A percentile compares a stretch with the other conserved stretches of the same genome.
phyloP scores from a whole-genome alignment of 2,113 vertebrate species.

The Bubo bubo region DNA sequence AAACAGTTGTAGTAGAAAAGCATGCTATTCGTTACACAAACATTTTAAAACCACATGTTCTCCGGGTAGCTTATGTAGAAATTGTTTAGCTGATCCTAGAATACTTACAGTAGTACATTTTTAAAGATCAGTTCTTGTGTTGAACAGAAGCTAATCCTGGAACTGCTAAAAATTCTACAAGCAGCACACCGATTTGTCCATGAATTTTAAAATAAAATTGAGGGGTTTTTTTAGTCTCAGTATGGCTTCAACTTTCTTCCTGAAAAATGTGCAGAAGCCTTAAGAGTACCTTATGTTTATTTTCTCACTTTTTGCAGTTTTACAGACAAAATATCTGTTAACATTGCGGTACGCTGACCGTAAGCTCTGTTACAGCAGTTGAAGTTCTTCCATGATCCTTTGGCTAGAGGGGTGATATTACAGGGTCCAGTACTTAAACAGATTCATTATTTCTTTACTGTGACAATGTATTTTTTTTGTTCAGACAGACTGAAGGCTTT shows the following conservation, averaged over 20 bases:
- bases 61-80: constrained; percentile 63
- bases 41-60: constrained; percentile 16
- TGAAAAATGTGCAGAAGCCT: background rate
- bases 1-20: background rate
- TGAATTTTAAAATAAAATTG: constrained; percentile 11
- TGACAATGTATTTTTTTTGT: background rate
- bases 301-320: constrained; percentile 45
- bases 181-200: background rate
- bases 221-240: background rate
- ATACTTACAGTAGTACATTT: constrained; percentile 15
- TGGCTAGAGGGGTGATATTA: background rate
- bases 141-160: background rate
- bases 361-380: constrained; percentile 3
- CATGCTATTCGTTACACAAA: background rate
- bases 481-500: constrained; percentile 59
- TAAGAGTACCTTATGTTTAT: background rate
- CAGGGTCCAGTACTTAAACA: background rate
- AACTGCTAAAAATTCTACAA: background rate
- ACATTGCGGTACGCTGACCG: background rate
- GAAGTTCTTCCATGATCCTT: background rate
- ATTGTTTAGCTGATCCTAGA: constrained; percentile 51
- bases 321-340: background rate
- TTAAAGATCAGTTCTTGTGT: background rate
- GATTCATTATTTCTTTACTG: constrained; percentile 34
- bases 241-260: background rate